phyloP scores from a whole-genome alignment of 2,113 vertebrate species.

The Nyctibius bracteatus region DNA sequence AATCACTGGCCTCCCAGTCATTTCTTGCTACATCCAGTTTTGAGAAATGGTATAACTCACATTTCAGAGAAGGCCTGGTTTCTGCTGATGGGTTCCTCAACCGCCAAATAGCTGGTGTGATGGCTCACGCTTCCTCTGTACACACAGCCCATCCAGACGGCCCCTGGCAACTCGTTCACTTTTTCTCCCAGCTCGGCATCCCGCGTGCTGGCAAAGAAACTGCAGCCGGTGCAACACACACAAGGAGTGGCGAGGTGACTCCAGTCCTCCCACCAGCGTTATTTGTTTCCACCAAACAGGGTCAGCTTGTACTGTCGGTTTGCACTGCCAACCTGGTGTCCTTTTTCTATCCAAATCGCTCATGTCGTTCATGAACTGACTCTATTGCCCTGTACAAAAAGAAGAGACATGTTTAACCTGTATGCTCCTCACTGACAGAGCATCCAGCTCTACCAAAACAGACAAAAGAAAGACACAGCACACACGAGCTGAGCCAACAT shows the following conservation, averaged over 20 bases:
- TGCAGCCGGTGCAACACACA: not conserved
- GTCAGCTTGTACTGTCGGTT: not conserved
- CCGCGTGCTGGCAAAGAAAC: not conserved
- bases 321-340: not conserved
- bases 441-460: not conserved
- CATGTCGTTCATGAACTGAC: not conserved
- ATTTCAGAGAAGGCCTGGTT: not conserved
- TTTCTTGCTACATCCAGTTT: not conserved
- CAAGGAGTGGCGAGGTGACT: not conserved
- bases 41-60: conserved; percentile 18
- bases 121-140: not conserved
- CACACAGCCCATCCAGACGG: not conserved
- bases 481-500: not conserved
- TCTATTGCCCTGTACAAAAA: not conserved
- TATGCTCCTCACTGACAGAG: not conserved
- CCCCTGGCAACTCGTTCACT: not conserved
- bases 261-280: not conserved
- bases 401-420: not conserved
- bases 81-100: not conserved
- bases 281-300: not conserved
- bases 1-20: conserved; percentile 20
- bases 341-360: not conserved
- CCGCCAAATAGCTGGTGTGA: not conserved
- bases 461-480: not conserved
- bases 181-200: not conserved